phyloP scores from a whole-genome alignment of 2,797 vertebrate genomes.

The Rhodeus uyekii region DNA sequence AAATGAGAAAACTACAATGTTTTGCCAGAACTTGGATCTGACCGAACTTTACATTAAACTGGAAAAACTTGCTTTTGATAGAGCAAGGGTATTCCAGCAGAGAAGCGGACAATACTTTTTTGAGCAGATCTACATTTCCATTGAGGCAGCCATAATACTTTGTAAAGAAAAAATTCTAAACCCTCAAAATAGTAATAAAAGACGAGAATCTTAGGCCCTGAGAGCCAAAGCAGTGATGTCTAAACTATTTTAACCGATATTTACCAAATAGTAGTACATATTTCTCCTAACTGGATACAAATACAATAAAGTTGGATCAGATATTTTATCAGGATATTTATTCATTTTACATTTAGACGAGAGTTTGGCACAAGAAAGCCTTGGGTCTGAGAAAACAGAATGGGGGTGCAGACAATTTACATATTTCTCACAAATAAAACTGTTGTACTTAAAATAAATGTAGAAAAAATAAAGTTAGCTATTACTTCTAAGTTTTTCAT shows the following conservation, averaged over 20 bases:
- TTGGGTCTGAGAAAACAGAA: too few relatives aligned
- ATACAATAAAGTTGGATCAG: not conserved
- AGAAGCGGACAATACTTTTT: not conserved
- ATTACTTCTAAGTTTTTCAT: too few relatives aligned
- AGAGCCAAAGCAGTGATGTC: not conserved
- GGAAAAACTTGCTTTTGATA: not conserved
- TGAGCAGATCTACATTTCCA: too few relatives aligned
- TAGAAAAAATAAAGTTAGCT: too few relatives aligned
- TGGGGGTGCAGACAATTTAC: too few relatives aligned
- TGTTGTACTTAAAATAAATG: too few relatives aligned
- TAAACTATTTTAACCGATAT: too few relatives aligned
- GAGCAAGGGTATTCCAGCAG: not conserved
- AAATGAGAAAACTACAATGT: not conserved
- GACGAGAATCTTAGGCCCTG: not conserved
- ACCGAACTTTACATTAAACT: not conserved
- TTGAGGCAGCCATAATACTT: too few relatives aligned
- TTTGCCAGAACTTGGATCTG: not conserved
- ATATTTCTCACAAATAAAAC: too few relatives aligned
- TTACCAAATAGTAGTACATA: not conserved
- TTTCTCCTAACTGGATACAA: not conserved
- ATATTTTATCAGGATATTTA: too few relatives aligned
- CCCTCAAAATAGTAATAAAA: not conserved
- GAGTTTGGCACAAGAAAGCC: too few relatives aligned
- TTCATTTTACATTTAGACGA: too few relatives aligned
- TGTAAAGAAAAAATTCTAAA: not conserved